Evolutionary conservation across 2,113 vertebrate species (phyloP).

Genomic region (Axis porcinus): DNA sequence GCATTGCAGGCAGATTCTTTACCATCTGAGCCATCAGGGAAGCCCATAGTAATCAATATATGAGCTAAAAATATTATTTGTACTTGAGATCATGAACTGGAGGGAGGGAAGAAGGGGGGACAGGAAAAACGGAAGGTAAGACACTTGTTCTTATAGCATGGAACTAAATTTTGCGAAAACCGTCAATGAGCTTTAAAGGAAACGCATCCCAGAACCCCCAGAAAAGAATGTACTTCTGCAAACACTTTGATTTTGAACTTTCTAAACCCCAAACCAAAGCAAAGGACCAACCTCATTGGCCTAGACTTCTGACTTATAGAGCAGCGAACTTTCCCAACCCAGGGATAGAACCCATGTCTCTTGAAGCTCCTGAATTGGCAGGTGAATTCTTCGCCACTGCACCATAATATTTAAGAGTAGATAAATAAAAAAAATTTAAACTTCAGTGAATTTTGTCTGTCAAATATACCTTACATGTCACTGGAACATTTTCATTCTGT

Average conservation of each 20-base stretch:
- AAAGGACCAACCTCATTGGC: neutral
- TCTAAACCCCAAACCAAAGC: neutral
- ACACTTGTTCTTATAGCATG: neutral
- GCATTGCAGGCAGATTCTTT: neutral
- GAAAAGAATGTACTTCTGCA: rapidly evolving
- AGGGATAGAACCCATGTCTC: neutral
- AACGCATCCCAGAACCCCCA: neutral
- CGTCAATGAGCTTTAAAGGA: neutral
- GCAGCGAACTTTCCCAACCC: neutral
- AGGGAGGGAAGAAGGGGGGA: neutral
- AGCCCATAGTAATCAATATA: neutral
- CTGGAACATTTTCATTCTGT: neutral
- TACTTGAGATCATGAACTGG: neutral
- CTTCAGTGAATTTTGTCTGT: neutral
- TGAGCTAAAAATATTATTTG: neutral
- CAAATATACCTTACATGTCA: neutral
- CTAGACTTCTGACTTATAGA: neutral
- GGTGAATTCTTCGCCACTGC: neutral
- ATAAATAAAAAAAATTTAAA: constrained; percentile 37
- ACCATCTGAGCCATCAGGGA: neutral
- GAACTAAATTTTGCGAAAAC: neutral
- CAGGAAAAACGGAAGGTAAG: too few relatives aligned
- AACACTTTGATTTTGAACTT: neutral
- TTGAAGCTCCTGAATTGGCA: neutral
- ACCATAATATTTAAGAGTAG: constrained; percentile 29